Conservation (phyloP, 2,797 vertebrate genomes). For the Pseudotriccus pelzelni region DNA sequence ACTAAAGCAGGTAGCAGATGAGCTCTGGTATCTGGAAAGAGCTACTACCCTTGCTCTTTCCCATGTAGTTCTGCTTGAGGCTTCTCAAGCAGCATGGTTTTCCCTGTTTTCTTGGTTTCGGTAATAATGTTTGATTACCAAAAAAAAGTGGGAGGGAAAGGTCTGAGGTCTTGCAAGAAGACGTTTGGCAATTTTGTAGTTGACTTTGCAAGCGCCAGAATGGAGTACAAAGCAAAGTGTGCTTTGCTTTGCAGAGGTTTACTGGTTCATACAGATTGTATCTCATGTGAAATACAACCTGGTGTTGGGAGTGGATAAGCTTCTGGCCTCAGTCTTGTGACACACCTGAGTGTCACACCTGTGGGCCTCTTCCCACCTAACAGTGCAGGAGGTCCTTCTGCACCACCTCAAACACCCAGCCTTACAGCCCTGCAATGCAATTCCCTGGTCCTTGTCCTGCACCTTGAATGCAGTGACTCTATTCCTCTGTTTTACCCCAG, state of each 20-base stretch:
- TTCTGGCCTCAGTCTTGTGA: constrained; percentile 9
- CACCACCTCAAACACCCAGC: neutral
- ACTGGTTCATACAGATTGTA: constrained; percentile 20
- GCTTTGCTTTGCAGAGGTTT: constrained; percentile 16
- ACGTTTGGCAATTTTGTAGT: neutral
- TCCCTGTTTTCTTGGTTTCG: neutral
- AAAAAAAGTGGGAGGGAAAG: neutral
- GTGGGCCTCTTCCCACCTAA: neutral
- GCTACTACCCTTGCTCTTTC: neutral
- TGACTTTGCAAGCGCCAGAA: neutral
- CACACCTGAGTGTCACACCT: neutral
- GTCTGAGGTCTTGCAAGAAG: neutral
- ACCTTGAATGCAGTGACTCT: neutral
- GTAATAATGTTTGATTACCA: neutral
- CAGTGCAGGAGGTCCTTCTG: neutral
- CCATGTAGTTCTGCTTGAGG: neutral
- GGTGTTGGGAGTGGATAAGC: constrained; percentile 4
- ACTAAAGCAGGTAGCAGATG: neutral
- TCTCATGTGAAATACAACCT: constrained; percentile 32
- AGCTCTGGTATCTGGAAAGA: neutral
- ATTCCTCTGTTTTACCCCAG: neutral
- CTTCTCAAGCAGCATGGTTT: neutral
- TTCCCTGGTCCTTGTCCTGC: neutral
- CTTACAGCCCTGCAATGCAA: neutral
- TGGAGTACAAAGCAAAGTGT: neutral